Evolutionary conservation across 2,113 vertebrate genomes (phyloP).

Genomic region (Oncorhynchus keta): DNA sequence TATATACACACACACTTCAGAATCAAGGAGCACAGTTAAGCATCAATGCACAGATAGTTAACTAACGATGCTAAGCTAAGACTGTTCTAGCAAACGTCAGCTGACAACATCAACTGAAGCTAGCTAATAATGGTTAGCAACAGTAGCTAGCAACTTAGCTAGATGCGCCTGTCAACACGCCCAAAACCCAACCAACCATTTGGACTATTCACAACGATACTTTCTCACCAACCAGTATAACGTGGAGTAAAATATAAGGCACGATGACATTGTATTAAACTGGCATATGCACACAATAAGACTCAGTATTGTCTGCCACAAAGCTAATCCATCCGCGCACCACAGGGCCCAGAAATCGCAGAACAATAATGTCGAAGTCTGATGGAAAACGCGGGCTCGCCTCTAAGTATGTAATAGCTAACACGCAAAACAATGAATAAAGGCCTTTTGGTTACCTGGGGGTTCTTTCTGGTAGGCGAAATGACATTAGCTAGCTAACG

Average conservation of each 20-base stretch:
- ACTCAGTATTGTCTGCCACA: background rate
- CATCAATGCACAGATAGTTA: background rate
- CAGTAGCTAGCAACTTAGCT: background rate
- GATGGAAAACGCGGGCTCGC: no score
- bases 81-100: background rate
- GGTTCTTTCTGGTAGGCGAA: background rate
- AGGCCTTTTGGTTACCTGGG: background rate
- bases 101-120: background rate
- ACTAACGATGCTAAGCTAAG: background rate
- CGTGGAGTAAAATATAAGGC: no score
- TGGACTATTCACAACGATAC: background rate
- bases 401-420: no score
- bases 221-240: no score
- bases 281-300: background rate
- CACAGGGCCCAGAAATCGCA: background rate
- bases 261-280: background rate
- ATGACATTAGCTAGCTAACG: background rate
- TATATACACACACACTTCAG: background rate
- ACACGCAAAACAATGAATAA: background rate
- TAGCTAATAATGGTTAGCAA: background rate
- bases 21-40: background rate
- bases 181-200: background rate
- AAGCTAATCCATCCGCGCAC: background rate
- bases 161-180: background rate
- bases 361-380: background rate